A percentile compares a stretch with the other conserved stretches of the same genome.
These are phyloP conservation scores for Spisula subtruncata DNA, from an alignment of 2,888 invertebrate genomes.

Conservation along the genomic window DNA sequence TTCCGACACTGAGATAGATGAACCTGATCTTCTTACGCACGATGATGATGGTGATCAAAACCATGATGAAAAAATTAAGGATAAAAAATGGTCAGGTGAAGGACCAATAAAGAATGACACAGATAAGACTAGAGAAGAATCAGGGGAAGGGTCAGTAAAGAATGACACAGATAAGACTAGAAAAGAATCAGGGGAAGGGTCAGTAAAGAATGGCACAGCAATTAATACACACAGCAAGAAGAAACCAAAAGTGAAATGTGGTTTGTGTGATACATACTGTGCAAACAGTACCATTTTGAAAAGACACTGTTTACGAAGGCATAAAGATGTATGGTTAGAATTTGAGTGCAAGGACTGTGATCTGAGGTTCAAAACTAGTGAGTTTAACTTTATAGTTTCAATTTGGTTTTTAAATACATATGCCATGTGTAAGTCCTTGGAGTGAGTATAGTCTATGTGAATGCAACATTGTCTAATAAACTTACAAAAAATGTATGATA, in stretches of 20 bases:
- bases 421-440: too few species aligned
- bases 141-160: background rate
- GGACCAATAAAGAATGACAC: background rate
- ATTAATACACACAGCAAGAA: background rate
- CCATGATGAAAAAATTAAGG: background rate
- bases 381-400: background rate
- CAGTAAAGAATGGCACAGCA: background rate
- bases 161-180: background rate
- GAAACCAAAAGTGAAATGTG: constrained; percentile 10
- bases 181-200: background rate
- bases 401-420: background rate
- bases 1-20: background rate
- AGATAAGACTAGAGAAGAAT: background rate
- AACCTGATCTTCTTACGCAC: background rate
- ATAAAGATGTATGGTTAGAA: constrained; percentile 24
- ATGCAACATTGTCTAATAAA: too few species aligned
- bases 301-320: constrained; percentile 16
- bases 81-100: background rate
- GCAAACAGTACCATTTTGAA: constrained; percentile 25
- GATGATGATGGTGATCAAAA: background rate
- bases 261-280: constrained; percentile 26
- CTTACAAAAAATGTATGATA: too few species aligned
- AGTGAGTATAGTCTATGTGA: too few species aligned
- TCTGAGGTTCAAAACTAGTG: constrained; percentile 36
- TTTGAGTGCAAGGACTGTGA: constrained; percentile 33